phyloP scores from a whole-genome alignment of 2,888 invertebrate genomes.

The Nipponacmea schrenckii region DNA sequence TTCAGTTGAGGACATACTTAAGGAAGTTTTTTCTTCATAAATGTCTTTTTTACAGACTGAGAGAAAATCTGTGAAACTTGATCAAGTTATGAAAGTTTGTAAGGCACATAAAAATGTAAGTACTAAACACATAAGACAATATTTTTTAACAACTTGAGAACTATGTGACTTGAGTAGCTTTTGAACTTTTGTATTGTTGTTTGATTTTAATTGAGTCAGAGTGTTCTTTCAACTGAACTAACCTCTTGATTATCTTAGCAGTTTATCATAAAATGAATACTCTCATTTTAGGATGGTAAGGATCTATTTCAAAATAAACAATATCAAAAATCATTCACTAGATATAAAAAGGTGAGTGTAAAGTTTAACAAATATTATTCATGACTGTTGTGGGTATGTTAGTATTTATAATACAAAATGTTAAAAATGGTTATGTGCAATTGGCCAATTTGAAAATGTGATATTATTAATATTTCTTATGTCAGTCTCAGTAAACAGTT shows the following conservation, averaged over 20 bases:
- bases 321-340: conserved; percentile 13
- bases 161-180: no score
- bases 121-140: conserved; percentile 39
- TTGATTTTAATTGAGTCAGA: no score
- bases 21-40: no score
- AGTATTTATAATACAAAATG: no score
- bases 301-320: conserved; percentile 13
- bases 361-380: neutral
- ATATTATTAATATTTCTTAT: no score
- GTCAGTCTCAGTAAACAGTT: no score
- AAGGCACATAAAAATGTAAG: conserved; percentile 76
- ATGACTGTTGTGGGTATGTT: neutral
- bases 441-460: no score
- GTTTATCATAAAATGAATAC: neutral
- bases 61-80: conserved; percentile 74
- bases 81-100: conserved; percentile 73
- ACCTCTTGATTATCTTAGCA: no score
- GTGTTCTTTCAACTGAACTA: no score
- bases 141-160: no score
- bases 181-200: no score
- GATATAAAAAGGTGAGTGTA: neutral
- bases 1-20: neutral
- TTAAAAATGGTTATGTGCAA: no score
- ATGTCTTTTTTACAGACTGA: conserved; percentile 63
- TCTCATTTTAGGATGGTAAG: conserved; percentile 23